Evolutionary conservation across 2,888 invertebrate genomes (phyloP).

Genomic region (Monochamus alternatus): DNA sequence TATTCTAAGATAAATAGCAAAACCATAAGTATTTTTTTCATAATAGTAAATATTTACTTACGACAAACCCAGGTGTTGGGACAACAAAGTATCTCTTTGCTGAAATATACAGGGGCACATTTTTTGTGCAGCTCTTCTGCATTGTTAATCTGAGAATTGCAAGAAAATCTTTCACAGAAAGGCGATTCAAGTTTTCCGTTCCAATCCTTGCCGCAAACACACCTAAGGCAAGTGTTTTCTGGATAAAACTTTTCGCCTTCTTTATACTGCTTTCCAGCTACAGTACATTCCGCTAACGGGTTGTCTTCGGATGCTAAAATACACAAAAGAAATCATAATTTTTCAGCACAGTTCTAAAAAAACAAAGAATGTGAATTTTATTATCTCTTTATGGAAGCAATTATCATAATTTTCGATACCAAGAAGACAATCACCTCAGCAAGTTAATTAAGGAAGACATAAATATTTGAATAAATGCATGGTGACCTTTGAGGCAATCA

Average conservation of each 20-base stretch:
- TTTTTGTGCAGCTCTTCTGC: conserved; percentile 27
- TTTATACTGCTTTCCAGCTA: conserved; percentile 38
- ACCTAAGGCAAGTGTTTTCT: conserved; percentile 44
- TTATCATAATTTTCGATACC: no score
- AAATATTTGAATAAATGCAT: no score
- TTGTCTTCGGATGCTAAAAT: conserved; percentile 22
- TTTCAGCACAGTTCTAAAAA: neutral
- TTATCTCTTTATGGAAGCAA: no score
- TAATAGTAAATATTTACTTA: conserved; percentile 36
- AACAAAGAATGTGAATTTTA: no score
- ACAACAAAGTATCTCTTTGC: conserved; percentile 39
- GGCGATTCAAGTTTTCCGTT: conserved; percentile 43
- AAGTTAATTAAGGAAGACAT: no score
- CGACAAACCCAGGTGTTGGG: conserved; percentile 46
- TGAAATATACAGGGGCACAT: conserved; percentile 44
- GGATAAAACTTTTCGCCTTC: conserved; percentile 47
- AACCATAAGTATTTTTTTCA: no score
- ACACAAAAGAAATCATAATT: neutral
- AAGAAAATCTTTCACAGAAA: conserved; percentile 29
- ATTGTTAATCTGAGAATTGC: conserved; percentile 30
- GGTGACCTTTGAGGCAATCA: no score
- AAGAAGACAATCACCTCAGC: no score
- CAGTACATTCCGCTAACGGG: neutral
- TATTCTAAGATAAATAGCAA: no score
- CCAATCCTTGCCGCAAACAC: conserved; percentile 47